phyloP scores from a whole-genome alignment of 2,888 invertebrate genomes.

The Portevinia maculata region DNA sequence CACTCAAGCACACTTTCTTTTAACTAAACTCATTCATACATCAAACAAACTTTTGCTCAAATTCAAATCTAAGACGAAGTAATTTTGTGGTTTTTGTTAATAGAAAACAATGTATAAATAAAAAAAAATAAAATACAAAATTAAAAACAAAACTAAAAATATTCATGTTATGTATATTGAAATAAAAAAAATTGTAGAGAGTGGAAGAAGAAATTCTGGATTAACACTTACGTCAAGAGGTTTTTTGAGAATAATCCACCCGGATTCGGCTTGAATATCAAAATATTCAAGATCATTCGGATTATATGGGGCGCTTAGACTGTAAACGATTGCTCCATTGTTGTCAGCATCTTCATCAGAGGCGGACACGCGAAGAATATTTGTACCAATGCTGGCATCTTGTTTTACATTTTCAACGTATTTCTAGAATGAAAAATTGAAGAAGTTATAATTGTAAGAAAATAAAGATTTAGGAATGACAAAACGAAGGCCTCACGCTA shows the following conservation, averaged over 20 bases:
- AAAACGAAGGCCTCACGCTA: no score
- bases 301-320: conserved; percentile 94
- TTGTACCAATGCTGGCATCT: conserved; percentile 97
- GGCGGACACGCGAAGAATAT: conserved; percentile 96
- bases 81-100: conserved; percentile 63
- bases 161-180: conserved; percentile 8
- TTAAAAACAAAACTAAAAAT: conserved; percentile 1
- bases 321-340: conserved; percentile 97
- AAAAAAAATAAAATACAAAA: conserved; percentile 31
- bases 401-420: conserved; percentile 98
- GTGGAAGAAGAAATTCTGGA: conserved; percentile 50
- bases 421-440: conserved; percentile 86
- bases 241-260: conserved; percentile 98
- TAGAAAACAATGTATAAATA: conserved; percentile 53
- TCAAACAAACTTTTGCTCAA: conserved; percentile 26
- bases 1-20: conserved; percentile 23
- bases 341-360: conserved; percentile 98
- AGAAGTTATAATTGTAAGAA: neutral
- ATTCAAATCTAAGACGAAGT: conserved; percentile 42
- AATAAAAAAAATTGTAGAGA: conserved; percentile 7
- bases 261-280: conserved; percentile 97
- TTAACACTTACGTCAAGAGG: conserved; percentile 96
- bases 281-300: conserved; percentile 96
- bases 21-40: conserved; percentile 55
- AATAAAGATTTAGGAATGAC: neutral